Base-by-base conservation (phyloP, 2,797 vertebrate species). In the Harpagifer antarcticus region DNA sequence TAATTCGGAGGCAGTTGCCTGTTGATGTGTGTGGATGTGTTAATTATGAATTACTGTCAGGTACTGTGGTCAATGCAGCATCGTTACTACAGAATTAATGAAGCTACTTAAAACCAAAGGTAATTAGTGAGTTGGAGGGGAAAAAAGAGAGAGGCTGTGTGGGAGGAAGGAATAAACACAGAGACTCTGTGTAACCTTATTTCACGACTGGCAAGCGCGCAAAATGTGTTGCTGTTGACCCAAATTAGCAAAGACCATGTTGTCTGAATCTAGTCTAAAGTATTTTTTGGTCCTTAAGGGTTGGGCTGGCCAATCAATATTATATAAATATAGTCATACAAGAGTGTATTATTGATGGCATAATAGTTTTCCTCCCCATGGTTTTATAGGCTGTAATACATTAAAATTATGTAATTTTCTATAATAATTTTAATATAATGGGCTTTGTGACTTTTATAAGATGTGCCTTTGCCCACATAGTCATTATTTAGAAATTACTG, bases 31-130 rank as follows among this genome's bases (percentile, higher is more conserved):
- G 55, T 11, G 63, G 44, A 65, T 45, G 68, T 70, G 76, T 85
- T 88, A 68, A 89, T 86, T 86, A 84, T 74, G 48, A 88, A 80
- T 84, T 70, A 79, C 65, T 80, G 76, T 75, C 81, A 69, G 86
- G 77, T 67, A 53, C 58, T 62, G 64, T 56, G 78, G 86, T 88
- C 81, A 83, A 47, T 9, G 42, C 67, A 13, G 59, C 69, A 17
- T 75, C 17, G 14, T 75, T 84, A 47, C 81, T 44, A 23, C 73
- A 59, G 72, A 79, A 86, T 82, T 82, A 88, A 85, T 79, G 79
- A 82, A 76, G 76, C 78, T 63, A 20, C 76, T 86, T 83, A 76
- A 80, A 84, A 68, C 50, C 63, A 59, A 68, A 66, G 78, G 78
- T 83, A 74, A 86, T 86, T 86, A 76, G 85, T 42, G 74, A 69